Conservation (phyloP, 2,888 invertebrate species). For the Macrosiphum euphorbiae region DNA sequence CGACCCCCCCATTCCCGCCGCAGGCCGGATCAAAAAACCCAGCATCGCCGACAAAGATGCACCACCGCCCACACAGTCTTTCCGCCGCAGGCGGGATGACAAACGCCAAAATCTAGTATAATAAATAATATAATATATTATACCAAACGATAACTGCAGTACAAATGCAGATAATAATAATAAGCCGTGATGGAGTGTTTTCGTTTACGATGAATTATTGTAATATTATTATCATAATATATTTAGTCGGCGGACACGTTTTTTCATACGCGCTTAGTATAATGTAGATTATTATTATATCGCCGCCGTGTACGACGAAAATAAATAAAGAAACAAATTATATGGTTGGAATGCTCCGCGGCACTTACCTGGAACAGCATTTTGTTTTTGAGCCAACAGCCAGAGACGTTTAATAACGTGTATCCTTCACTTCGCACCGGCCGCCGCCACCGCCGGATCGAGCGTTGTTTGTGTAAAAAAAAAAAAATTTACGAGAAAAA, state of each 20-base stretch:
- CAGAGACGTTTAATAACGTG: slow-evolving; percentile 51
- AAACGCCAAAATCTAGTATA: too few relatives aligned
- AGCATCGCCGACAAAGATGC: too few relatives aligned
- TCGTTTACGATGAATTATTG: not conserved
- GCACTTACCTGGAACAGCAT: slow-evolving; percentile 57
- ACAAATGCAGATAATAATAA: not conserved
- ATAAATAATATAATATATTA: too few relatives aligned
- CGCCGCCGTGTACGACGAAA: not conserved
- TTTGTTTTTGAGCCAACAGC: slow-evolving; percentile 48
- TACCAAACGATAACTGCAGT: not conserved
- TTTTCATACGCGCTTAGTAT: not conserved
- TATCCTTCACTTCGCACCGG: slow-evolving; percentile 47
- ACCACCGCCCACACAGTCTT: too few relatives aligned
- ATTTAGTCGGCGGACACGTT: not conserved
- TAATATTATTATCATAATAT: not conserved
- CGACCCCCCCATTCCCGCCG: too few relatives aligned
- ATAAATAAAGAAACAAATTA: slow-evolving; percentile 58
- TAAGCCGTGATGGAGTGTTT: not conserved
- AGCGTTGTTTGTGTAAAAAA: not conserved
- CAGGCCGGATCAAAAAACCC: too few relatives aligned
- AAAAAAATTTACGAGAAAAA: not conserved
- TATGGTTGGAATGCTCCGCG: slow-evolving; percentile 39
- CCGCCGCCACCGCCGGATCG: not conserved
- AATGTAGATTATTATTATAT: not conserved
- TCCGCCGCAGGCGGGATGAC: too few relatives aligned